Percentiles rank a stretch among this genome's conserved stretches.
Conservation (phyloP, 1,140 invertebrate species). For the Cyrtorhinus lividipennis region DNA sequence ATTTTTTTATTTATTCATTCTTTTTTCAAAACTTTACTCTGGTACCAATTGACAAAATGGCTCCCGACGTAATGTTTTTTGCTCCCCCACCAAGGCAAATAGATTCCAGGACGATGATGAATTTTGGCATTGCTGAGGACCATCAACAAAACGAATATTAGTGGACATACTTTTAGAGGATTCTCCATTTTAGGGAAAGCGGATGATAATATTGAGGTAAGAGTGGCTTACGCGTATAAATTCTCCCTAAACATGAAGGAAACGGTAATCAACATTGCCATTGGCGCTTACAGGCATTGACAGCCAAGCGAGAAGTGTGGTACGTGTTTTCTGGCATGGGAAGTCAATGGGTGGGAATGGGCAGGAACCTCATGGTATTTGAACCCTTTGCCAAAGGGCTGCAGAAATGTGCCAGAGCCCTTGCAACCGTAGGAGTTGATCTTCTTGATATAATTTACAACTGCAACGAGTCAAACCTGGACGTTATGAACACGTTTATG, state of each 20-base stretch:
- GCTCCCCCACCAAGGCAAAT: too few species aligned
- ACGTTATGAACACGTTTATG: constrained; percentile 77
- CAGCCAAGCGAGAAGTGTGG: constrained; percentile 42
- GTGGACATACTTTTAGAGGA: constrained; percentile 58
- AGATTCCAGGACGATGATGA: constrained; percentile 45
- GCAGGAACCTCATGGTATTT: constrained; percentile 59
- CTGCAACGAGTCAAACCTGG: constrained; percentile 57
- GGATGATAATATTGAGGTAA: neutral
- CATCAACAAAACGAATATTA: constrained; percentile 49
- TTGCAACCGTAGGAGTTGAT: constrained; percentile 62
- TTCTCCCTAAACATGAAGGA: neutral
- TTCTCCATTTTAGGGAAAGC: constrained; percentile 32
- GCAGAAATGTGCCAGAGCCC: constrained; percentile 49
- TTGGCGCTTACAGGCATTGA: neutral
- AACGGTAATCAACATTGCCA: neutral
- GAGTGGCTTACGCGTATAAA: neutral
- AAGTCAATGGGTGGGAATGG: constrained; percentile 91
- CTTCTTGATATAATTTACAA: constrained; percentile 64
- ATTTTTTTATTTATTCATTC: neutral
- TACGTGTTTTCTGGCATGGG: constrained; percentile 95
- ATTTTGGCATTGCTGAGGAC: constrained; percentile 61
- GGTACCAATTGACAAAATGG: neutral
- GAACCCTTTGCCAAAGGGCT: constrained; percentile 65
- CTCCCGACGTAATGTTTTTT: neutral
- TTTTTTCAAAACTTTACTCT: neutral